Conservation (phyloP, 2,797 vertebrate species). For the Pipistrellus pygmaeus region DNA sequence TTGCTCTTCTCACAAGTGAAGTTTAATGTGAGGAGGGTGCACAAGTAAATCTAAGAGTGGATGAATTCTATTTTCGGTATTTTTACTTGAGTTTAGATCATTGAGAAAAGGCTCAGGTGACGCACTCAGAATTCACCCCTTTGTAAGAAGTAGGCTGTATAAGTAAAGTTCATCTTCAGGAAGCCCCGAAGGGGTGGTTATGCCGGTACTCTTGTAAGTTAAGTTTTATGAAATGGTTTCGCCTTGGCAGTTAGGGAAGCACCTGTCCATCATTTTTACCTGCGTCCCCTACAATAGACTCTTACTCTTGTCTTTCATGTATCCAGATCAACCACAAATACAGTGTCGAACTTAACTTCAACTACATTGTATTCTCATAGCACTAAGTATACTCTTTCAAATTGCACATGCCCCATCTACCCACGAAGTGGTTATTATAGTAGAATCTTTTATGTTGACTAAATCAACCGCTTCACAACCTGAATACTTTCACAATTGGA, state of each 20-base stretch:
- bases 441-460: neutral
- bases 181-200: neutral
- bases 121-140: neutral
- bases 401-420: neutral
- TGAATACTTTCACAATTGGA: constrained; percentile 4
- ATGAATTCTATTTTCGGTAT: neutral
- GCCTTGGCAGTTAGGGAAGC: neutral
- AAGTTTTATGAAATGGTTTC: constrained; percentile 25
- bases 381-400: constrained; percentile 23
- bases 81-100: constrained; percentile 6
- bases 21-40: neutral
- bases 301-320: neutral
- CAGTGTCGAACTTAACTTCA: constrained; percentile 11
- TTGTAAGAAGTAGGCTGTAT: neutral
- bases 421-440: neutral
- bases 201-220: neutral
- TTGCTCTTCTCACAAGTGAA: neutral
- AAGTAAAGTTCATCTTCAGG: neutral
- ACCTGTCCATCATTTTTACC: neutral
- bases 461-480: constrained; percentile 23
- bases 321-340: neutral
- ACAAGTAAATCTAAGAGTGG: neutral
- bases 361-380: constrained; percentile 30
- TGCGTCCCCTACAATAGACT: neutral
- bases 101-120: neutral